Base-by-base conservation (phyloP, 2,113 vertebrate species). In the Chlamydotis undulata region DNA sequence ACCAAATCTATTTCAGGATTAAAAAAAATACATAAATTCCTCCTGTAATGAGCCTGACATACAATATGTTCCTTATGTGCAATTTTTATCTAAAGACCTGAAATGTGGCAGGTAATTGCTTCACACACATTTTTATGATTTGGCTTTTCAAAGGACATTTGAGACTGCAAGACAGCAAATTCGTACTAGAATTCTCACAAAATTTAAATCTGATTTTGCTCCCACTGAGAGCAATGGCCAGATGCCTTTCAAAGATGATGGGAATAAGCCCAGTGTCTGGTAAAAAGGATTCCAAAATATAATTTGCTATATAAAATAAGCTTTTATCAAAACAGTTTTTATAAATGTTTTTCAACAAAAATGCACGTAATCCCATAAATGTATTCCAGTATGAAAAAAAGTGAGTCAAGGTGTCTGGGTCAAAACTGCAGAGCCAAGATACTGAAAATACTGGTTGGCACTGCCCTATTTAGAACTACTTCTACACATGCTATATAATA, bases 1-100 rank as follows among this genome's bases (percentile, higher is more conserved):
- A 90, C 10, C 52, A 68, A 81, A 93, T 93, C 92, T 87, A 92
- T 96, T 96, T 96, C 96, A 96, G 95, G 96, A 96, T 96, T 97
- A 89, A 93, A 97, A 96, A 97, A 96, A 96, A 93, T 21, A 91
- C 0, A 28, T 89, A 94, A 90, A 94, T 79, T 69, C 61, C 70
- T 95, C 80, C 43, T 88, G 47, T 78, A 87, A 75, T 69, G 22
- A 84, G 50, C 74, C 65, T 90, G 76, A 60, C 47, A 31, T 59
- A 68, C n/a, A 45, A 3, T 43, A 64, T 31, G 22, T 93, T 95
- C 76, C 43, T 87, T 87, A 87, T 50, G 49, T 87, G 77, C 73
- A 94, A 28, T 67, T 90, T 80, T 71, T 61, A 67, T 37, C 22
- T 74, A 21, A 90, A 65, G 39, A 87, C 74, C 49, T 87, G 69